Percentiles rank a stretch among this genome's conserved stretches.
These are phyloP conservation scores for Myxocyprinus asiaticus DNA, from an alignment of 2,113 vertebrate genomes.

Conservation along the genomic window DNA sequence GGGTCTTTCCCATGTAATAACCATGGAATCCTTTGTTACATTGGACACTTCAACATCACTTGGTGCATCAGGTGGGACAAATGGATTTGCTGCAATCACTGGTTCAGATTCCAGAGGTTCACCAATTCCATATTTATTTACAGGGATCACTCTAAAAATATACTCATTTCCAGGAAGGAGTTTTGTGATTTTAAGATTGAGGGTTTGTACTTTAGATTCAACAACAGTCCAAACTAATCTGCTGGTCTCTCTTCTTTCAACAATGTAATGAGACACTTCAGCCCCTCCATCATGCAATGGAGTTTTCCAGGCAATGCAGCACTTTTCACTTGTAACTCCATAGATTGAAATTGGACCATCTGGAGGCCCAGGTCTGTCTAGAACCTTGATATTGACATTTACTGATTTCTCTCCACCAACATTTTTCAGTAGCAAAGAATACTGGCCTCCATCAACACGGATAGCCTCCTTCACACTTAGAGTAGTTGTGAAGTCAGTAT, in stretches of 20 bases:
- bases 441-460: constrained; percentile 91
- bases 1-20: constrained; percentile 95
- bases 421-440: constrained; percentile 87
- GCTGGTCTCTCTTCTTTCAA: constrained; percentile 97
- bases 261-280: constrained; percentile 89
- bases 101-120: constrained; percentile 94
- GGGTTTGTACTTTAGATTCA: constrained; percentile 89
- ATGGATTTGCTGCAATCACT: constrained; percentile 89
- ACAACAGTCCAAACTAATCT: constrained; percentile 94
- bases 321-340: constrained; percentile 92
- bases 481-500: constrained; percentile 86
- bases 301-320: constrained; percentile 89
- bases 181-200: constrained; percentile 92
- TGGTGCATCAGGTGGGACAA: constrained; percentile 86
- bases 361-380: constrained; percentile 95
- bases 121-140: constrained; percentile 95
- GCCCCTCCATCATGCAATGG: constrained; percentile 94
- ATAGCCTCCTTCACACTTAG: constrained; percentile 89
- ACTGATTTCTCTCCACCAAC: constrained; percentile 92
- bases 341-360: constrained; percentile 88
- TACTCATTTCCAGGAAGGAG: constrained; percentile 97
- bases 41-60: constrained; percentile 88
- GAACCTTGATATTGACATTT: constrained; percentile 87
- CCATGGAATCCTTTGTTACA: constrained; percentile 96
- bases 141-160: constrained; percentile 94